A percentile compares a stretch with the other conserved stretches of the same genome.
Conservation (phyloP, 2,888 invertebrate genomes). For the Gymnoscelis rufifasciata region DNA sequence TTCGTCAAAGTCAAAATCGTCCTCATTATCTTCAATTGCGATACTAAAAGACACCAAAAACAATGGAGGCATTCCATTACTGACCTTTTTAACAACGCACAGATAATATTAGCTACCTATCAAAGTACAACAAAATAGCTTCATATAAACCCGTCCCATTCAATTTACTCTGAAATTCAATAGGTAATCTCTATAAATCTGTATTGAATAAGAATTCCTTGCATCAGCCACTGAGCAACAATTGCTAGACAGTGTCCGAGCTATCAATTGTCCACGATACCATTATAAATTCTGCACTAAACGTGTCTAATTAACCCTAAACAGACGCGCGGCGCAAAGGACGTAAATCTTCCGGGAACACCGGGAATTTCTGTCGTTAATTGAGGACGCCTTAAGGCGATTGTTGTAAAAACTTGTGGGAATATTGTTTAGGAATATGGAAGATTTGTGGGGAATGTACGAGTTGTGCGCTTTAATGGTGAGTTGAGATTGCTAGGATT, state of each 20-base stretch:
- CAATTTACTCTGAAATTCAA: constrained; percentile 6
- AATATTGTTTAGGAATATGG: constrained; percentile 13
- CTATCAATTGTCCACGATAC: constrained; percentile 13
- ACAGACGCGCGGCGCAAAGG: constrained; percentile 48
- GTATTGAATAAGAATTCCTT: constrained; percentile 7
- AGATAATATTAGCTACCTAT: not conserved
- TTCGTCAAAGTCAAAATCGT: too few relatives aligned
- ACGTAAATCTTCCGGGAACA: constrained; percentile 57
- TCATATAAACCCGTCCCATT: not conserved
- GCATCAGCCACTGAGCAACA: constrained; percentile 7
- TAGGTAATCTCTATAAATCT: constrained; percentile 4
- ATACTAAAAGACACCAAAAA: too few relatives aligned
- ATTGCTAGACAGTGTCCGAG: constrained; percentile 7
- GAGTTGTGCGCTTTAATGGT: too few relatives aligned
- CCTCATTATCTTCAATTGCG: too few relatives aligned
- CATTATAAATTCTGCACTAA: constrained; percentile 56
- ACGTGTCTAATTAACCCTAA: constrained; percentile 71
- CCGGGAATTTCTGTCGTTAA: constrained; percentile 53
- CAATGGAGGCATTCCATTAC: too few relatives aligned
- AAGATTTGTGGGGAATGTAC: constrained; percentile 7
- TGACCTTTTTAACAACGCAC: too few relatives aligned
- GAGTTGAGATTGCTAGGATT: not conserved
- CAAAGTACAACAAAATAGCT: not conserved
- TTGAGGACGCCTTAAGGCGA: constrained; percentile 34
- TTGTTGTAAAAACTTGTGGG: constrained; percentile 20